Base-by-base conservation (phyloP, 2,113 vertebrate genomes). In the Tragelaphus scriptus region DNA sequence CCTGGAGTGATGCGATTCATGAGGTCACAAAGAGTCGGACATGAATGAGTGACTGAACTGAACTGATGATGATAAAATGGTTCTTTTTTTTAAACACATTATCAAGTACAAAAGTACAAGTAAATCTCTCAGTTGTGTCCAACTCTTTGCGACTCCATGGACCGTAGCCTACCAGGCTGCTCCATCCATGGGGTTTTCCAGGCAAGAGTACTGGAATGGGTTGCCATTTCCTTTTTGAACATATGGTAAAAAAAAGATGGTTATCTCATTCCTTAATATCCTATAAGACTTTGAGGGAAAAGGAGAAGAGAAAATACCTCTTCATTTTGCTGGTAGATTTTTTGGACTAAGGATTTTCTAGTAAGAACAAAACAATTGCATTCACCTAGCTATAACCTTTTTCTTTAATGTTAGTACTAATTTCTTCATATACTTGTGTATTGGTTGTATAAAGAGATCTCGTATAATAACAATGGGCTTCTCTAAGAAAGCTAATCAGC, bases 221-320 rank as follows among this genome's bases (percentile, higher is more conserved):
- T 68, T n/a, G 65, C 65, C n/a, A 36, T 36, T 68, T 68, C 4
- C 32, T 68, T 68, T 17, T 68, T 5, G 17, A 68, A 95, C 91
- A 97, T 25, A 80, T 79, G 8, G 85, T 85, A 95, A 55, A 97
- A 98, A 97, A 80, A 97, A 82, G 53, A 59, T 92, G 53, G 95
- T 93, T 61, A 96, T 90, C 0, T 2, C 49, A 3, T 89, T 95
- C 28, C 11, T 92, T 65, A 88, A 65, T 75, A 92, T 47, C 14
- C 91, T 87, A n/a, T 79, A 97, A 40, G 61, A 94, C 55, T 98
- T 97, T 91, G 19, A 82, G 49, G 36, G 58, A 61, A 95, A 91
- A 97, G 2, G 0, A 36, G 2, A 96, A 75, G 28, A 71, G 32
- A 95, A 98, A 96, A 77, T 61, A 77, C 1, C 8, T 97, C n/a